Evolutionary conservation across 37 sponge, comb jelly and placozoan species (phyloP), one percentile per base, ranked within the genome.

Genomic region (Lycopodina hypogea): DNA sequence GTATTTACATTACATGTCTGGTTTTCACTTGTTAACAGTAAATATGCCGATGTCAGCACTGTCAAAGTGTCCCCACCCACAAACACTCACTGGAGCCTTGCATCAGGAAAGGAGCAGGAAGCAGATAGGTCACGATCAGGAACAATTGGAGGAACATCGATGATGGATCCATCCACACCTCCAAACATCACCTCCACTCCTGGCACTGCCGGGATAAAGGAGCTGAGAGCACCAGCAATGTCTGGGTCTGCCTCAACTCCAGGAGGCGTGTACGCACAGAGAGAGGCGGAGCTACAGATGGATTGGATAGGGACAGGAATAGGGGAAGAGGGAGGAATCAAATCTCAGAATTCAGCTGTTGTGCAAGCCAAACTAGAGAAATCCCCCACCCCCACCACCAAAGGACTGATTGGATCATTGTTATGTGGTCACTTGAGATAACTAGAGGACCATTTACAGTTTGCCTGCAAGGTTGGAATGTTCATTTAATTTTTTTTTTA

Each of bases 111-210:
- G 4, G 35, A 3, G 30, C 66, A 65, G 34, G 30, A 9, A 34
- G 2, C 30, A 4, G 35, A 14, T 45, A 9, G n/a, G n/a, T n/a
- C 48, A 45, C 48, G 4, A 9, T 4, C 8, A 7, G 66, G 66
- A 2, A 15, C 35, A 34, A 34, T 34, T 65, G 66, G 30, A 33
- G 66, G 66, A 32, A 30, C 34, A 4, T 34, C 34, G 30, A 65
- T 65, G 35, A 65, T 65, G 66, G 66, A 65, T 11, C 66, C 66
- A 65, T 33, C 66, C 32, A 65, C 35, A 65, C 7, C 4, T 19
- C 66, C 66, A 65, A 65, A 65, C 66, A 24, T 65, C 34, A 65
- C 4, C 66, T 65, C 66, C 30, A 2, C 35, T 12, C 66, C 66
- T 65, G 18, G 11, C 1, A 11, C 26, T 24, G 59, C 6, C 4